These are phyloP conservation scores for Papilio glaucus DNA, from an alignment of 1,140 invertebrate genomes.

Conservation along the genomic window DNA sequence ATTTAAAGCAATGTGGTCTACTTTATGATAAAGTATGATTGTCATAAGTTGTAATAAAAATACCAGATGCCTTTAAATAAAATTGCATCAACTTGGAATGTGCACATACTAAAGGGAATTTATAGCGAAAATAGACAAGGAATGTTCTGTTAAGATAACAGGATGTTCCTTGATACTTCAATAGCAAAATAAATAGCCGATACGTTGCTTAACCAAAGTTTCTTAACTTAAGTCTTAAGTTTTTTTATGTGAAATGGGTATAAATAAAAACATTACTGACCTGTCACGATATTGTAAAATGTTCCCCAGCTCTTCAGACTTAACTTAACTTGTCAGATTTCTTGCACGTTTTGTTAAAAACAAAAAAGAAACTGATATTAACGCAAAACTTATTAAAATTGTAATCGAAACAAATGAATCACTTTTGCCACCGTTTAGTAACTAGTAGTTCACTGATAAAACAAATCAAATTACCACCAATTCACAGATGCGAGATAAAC, in stretches of 20 bases:
- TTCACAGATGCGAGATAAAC: background rate
- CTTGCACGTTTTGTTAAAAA: background rate
- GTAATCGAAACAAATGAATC: background rate
- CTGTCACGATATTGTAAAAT: background rate
- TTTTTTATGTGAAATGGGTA: no score
- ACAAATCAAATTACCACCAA: constrained; percentile 6
- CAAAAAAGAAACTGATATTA: background rate
- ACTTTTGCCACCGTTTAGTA: background rate
- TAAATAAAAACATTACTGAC: constrained; percentile 6
- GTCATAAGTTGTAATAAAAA: background rate
- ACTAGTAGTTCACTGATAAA: constrained; percentile 13
- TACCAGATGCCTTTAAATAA: background rate
- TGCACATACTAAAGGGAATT: background rate
- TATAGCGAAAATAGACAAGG: no score
- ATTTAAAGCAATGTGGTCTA: background rate
- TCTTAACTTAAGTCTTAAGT: no score
- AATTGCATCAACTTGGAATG: background rate
- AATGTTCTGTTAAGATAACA: no score
- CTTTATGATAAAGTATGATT: background rate
- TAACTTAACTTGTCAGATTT: background rate
- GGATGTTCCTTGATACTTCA: no score
- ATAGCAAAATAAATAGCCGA: background rate
- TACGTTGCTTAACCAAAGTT: no score
- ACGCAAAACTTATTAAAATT: background rate
- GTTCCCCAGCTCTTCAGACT: background rate